phyloP scores from a whole-genome alignment of 2,113 vertebrate genomes.

The Apeltes quadracus region DNA sequence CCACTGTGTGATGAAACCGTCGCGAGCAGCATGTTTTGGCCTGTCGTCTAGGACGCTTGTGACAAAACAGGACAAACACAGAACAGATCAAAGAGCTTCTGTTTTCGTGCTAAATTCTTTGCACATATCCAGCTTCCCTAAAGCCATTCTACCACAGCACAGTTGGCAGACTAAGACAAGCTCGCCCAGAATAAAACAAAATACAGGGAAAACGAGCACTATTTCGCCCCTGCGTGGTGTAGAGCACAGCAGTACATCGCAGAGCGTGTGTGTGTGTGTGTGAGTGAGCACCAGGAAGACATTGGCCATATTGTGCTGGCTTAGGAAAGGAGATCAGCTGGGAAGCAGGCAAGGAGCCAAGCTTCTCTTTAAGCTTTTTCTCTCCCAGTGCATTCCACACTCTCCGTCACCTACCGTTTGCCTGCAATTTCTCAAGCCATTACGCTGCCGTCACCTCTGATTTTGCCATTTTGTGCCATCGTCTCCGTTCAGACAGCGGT shows the following conservation, averaged over 20 bases:
- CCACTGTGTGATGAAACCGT: constrained; percentile 63
- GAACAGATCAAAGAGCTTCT: constrained; percentile 68
- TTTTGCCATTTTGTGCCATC: background rate
- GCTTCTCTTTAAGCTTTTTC: constrained; percentile 30
- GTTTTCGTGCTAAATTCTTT: constrained; percentile 60
- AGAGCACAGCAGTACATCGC: constrained; percentile 52
- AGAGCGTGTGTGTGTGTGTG: constrained; percentile 1
- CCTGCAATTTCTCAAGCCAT: constrained; percentile 10
- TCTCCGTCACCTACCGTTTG: constrained; percentile 24
- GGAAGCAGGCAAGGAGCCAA: constrained; percentile 74
- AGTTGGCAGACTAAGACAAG: constrained; percentile 72
- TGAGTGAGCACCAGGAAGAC: constrained; percentile 68
- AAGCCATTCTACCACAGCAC: constrained; percentile 63
- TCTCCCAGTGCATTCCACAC: constrained; percentile 38
- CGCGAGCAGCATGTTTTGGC: constrained; percentile 62
- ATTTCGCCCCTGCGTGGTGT: constrained; percentile 48
- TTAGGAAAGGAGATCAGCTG: constrained; percentile 77
- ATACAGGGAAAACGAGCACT: constrained; percentile 64
- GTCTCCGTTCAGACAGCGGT: constrained; percentile 24
- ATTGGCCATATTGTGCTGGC: constrained; percentile 80
- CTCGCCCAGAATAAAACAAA: constrained; percentile 62
- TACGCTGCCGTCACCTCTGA: background rate
- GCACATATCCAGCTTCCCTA: constrained; percentile 47
- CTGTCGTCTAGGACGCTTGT: constrained; percentile 43
- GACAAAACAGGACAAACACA: constrained; percentile 70